phyloP scores from a whole-genome alignment of 2,113 vertebrate species.

The Fukomys damarensis region DNA sequence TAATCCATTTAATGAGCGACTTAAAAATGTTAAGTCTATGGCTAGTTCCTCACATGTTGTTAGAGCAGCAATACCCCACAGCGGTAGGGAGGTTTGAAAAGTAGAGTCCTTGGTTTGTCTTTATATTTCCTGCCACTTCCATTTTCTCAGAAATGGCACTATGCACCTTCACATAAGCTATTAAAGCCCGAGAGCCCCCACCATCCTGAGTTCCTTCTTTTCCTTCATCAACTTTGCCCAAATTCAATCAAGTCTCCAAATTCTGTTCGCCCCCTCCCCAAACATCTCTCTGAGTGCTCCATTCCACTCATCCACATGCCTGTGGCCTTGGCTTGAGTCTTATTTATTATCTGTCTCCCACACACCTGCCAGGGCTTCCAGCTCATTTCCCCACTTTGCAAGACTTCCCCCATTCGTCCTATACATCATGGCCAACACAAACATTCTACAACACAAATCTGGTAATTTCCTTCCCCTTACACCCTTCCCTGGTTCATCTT shows the following conservation, averaged over 20 bases:
- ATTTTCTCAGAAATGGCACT: neutral
- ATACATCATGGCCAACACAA: neutral
- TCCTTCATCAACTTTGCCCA: neutral
- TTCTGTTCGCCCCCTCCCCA: neutral
- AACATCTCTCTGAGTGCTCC: neutral
- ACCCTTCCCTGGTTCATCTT: neutral
- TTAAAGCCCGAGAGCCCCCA: neutral
- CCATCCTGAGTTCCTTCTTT: neutral
- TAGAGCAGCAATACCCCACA: neutral
- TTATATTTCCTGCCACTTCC: neutral
- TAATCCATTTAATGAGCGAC: neutral
- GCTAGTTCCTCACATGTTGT: neutral
- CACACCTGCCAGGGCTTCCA: neutral
- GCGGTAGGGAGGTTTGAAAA: neutral
- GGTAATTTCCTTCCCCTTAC: neutral
- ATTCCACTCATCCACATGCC: neutral
- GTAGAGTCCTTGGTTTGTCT: neutral
- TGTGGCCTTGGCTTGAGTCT: neutral
- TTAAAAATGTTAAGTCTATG: neutral
- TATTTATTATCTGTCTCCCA: neutral
- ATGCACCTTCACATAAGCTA: neutral
- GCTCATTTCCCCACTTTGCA: neutral
- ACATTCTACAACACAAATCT: neutral
- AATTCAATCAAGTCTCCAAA: neutral
- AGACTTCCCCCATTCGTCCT: neutral